Evolutionary conservation across 2,888 invertebrate species (phyloP), one percentile per base, ranked within the genome.

Genomic region (Tinea trinotella): DNA sequence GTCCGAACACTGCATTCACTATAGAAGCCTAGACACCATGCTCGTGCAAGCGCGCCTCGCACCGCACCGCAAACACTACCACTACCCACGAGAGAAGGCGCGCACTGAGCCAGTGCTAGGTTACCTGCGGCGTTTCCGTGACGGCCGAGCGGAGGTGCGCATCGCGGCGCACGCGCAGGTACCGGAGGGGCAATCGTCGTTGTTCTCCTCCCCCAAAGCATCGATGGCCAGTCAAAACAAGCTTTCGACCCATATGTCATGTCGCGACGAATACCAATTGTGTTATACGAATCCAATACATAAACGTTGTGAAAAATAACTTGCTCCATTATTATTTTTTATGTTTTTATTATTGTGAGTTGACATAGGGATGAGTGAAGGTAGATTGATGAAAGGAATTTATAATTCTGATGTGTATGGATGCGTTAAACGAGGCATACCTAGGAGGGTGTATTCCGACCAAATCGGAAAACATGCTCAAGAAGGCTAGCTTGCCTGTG

Each of bases 81-180:
- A 76, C 73, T 71, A 75, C 74, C 81, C 76, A 74, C 83, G 82
- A 84, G 81, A 71, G 83, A 83, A 68, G 83, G 83, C 83, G 83
- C 84, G 78, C 81, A 85, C 83, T 84, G 83, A 83, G 71, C 67
- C 35, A 18, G 53, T 34, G 52, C 34, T 13, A 13, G 24, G 50
- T 30, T 22, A 30, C 24, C 50, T 30, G 50, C 72, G 67, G 20
- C 55, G 53, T 35, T 54, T 48, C 55, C 54, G 53, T 70, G 69
- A 73, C 70, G 76, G 71, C 72, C 74, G 65, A 73, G 77, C 77
- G 79, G 78, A 77, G 81, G 81, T 77, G 80, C 79, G 78, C 82
- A 80, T 81, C 83, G 81, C 74, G 66, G 77, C 81, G 80, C 76
- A 73, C 74, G 75, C 76, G 78, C 79, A 79, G 57, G 57, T 59